Conservation (phyloP, 2,888 invertebrate genomes). For the Lithophane ornitopus region DNA sequence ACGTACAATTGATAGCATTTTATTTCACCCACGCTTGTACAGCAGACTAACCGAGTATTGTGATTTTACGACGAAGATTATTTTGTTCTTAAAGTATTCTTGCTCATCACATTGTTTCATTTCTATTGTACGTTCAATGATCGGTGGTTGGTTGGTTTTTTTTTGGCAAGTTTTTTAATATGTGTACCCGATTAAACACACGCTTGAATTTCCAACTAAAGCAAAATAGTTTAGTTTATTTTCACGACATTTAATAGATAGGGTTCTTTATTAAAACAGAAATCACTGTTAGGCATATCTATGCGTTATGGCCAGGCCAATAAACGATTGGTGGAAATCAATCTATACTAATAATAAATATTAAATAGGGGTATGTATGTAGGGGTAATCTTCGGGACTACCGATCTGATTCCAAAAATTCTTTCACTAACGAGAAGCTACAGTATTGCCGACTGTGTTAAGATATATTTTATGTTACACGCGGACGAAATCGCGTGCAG, state of each 20-base stretch:
- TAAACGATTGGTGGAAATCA: no score
- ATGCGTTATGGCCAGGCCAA: no score
- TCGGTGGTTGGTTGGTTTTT: neutral
- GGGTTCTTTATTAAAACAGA: neutral
- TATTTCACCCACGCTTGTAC: neutral
- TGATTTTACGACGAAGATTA: neutral
- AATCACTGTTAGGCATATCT: no score
- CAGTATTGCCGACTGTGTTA: no score
- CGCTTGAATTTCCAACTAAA: neutral
- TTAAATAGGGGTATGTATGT: no score
- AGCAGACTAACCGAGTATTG: neutral
- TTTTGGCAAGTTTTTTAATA: neutral
- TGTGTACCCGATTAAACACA: neutral
- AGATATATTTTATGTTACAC: no score
- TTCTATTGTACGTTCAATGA: neutral
- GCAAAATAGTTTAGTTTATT: neutral
- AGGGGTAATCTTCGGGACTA: no score
- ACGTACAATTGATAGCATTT: constrained; percentile 1
- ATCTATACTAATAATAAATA: no score
- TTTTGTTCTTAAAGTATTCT: neutral
- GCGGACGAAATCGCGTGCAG: no score
- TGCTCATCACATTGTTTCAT: neutral
- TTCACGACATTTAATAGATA: no score
- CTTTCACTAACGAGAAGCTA: no score
- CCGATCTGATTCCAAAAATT: no score